Evolutionary conservation across 2,888 invertebrate genomes (phyloP), one percentile per base, ranked within the genome.

Genomic region (Eretmocerus hayati): DNA sequence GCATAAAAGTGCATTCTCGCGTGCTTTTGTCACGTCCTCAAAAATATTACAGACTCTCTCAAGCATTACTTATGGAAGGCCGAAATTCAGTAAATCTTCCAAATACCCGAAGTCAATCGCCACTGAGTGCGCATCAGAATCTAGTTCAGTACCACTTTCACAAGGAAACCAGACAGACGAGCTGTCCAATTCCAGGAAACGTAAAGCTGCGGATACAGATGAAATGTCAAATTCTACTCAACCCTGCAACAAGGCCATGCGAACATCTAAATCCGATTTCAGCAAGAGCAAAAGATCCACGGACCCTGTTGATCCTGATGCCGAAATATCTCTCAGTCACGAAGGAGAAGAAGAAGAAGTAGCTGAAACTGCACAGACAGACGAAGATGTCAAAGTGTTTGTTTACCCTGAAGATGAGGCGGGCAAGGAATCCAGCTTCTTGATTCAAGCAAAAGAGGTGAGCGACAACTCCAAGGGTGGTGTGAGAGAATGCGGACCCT

Each of bases 401-500:
- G 55, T 69, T 39, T 71, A 68, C 48, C 61, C 61, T 2, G 71
- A 71, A 18, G 60, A 66, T 31, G 64, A 66, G 9, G 57, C 59
- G 31, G 59, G 56, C 21, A 57, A 59, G 42, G 62, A 69, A 32
- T 62, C 59, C 8, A 71, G 68, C 52, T 71, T 71, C 38, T 50
- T 71, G 3, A 68, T 71, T 26, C 62, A 66, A 54, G 64, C 69
- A 1, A 58, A 59, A 19, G 61, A 62, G 39, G 49, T 61, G 3
- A 58, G 57, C 5, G 39, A 35, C 3, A 22, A 55, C 8, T 44
- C 52, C 2, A 53, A 46, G 11, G 51, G 55, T 2, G 60, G 59
- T 36, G 57, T 58, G n/a, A 59, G 64, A n/a, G 64, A 70, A 51
- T 71, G 71, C 42, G 71, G 71, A 22, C 71, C 71, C 4, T 71